phyloP scores from a whole-genome alignment of 2,888 invertebrate genomes.

The Oxyteleia sp. region DNA sequence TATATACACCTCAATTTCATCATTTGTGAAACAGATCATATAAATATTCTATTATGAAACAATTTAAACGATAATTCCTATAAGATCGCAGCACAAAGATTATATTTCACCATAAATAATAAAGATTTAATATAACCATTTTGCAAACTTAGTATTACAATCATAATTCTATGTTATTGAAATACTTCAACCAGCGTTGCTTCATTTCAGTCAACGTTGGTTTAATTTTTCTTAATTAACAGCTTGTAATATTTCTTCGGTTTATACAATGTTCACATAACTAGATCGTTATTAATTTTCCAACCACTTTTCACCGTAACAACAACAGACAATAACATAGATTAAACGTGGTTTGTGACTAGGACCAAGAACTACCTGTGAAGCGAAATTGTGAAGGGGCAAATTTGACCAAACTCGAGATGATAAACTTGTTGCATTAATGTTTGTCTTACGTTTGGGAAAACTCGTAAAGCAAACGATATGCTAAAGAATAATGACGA shows the following conservation, averaged over 20 bases:
- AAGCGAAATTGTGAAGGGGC: slow-evolving; percentile 4
- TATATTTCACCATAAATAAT: too few species aligned
- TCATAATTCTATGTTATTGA: too few species aligned
- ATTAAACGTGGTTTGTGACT: slow-evolving; percentile 24
- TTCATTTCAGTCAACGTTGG: too few species aligned
- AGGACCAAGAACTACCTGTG: slow-evolving; percentile 1
- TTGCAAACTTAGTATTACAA: too few species aligned
- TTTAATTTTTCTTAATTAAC: not conserved
- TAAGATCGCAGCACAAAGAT: too few species aligned
- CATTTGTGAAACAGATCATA: too few species aligned
- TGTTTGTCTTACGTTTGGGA: slow-evolving; percentile 20
- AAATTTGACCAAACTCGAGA: slow-evolving; percentile 25
- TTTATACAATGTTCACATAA: not conserved
- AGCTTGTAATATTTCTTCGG: slow-evolving; percentile 4
- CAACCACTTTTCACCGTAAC: slow-evolving; percentile 20
- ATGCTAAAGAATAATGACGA: slow-evolving; percentile 27
- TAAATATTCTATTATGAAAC: too few species aligned
- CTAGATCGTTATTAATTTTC: slow-evolving; percentile 20
- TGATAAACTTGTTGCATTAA: slow-evolving; percentile 44
- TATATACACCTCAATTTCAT: too few species aligned
- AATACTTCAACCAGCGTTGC: too few species aligned
- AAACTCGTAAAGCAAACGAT: slow-evolving; percentile 30
- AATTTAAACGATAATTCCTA: too few species aligned
- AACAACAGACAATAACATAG: slow-evolving; percentile 26
- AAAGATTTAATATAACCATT: too few species aligned